These are phyloP conservation scores for Pentamera pediparva DNA, from an alignment of 53 echinoderm and acorn worm species.

Conservation along the genomic window DNA sequence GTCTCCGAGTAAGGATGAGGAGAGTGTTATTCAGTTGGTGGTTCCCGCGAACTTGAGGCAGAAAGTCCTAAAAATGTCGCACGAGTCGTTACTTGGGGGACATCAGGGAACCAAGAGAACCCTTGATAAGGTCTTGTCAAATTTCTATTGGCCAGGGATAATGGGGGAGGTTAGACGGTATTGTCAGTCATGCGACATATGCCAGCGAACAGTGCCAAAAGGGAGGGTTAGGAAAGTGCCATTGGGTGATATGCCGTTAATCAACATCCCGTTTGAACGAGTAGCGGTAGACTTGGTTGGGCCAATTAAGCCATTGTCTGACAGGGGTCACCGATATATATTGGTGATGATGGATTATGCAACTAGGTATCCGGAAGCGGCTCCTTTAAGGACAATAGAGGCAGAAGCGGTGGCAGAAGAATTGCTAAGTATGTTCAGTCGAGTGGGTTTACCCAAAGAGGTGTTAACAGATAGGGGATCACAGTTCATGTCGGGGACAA, in stretches of 20 bases:
- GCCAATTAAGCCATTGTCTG: conserved; percentile 39
- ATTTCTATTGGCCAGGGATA: conserved; percentile 35
- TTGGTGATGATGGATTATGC: conserved; percentile 36
- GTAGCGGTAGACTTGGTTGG: conserved; percentile 45
- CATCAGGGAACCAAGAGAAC: conserved; percentile 19
- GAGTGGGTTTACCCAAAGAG: conserved; percentile 34
- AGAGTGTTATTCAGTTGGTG: background rate
- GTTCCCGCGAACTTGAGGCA: conserved; percentile 22
- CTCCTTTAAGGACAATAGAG: conserved; percentile 29
- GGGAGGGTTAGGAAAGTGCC: conserved; percentile 43
- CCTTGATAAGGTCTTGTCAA: background rate
- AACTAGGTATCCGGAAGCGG: conserved; percentile 28
- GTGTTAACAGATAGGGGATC: background rate
- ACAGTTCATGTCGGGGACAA: conserved; percentile 10
- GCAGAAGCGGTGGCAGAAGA: conserved; percentile 44
- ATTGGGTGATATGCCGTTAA: conserved; percentile 10
- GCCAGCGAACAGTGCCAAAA: conserved; percentile 27
- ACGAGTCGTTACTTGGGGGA: conserved; percentile 13
- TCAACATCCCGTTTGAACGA: conserved; percentile 19
- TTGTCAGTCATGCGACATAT: conserved; percentile 31
- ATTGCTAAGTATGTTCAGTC: conserved; percentile 30
- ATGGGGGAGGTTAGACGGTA: background rate
- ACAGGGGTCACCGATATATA: conserved; percentile 27
- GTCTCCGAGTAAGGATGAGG: background rate
- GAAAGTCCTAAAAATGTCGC: conserved; percentile 17